These are phyloP conservation scores for Odobenus rosmarus DNA, from an alignment of 2,113 vertebrate species.

Conservation along the genomic window DNA sequence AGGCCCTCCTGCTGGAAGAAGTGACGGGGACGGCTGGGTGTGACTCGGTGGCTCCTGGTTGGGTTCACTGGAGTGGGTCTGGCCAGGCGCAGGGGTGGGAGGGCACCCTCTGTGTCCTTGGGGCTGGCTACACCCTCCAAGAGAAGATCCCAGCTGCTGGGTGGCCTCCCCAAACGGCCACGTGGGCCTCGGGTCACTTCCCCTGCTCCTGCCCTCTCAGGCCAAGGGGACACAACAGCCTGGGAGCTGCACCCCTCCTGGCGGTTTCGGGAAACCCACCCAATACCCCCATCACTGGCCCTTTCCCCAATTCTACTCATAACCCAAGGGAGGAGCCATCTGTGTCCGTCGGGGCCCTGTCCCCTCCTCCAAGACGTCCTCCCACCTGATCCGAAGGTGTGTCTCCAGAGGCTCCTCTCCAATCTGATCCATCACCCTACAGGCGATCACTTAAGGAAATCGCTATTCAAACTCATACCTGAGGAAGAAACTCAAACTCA, in stretches of 20 bases:
- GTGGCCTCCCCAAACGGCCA: neutral
- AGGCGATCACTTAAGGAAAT: neutral
- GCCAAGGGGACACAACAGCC: accelerated
- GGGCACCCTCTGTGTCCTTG: accelerated
- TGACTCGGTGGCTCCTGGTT: accelerated
- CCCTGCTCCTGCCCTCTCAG: neutral
- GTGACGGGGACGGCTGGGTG: accelerated
- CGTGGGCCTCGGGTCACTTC: neutral
- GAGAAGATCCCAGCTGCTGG: neutral
- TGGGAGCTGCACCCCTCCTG: accelerated
- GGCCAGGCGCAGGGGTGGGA: neutral
- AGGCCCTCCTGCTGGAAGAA: neutral
- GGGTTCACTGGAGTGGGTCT: neutral
- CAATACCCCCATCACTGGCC: accelerated
- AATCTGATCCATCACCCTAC: neutral
- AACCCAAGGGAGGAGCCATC: accelerated
- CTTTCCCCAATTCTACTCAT: neutral
- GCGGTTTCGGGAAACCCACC: neutral
- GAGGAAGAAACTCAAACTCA: neutral
- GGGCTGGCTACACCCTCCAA: accelerated
- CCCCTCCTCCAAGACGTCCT: neutral
- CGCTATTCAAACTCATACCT: neutral
- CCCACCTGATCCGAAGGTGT: neutral
- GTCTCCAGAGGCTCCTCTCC: neutral
- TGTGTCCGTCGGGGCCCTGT: neutral